Percentiles rank a stretch among this genome's conserved stretches.
These are phyloP conservation scores for Pollachius pollachius DNA, from an alignment of 2,113 vertebrate genomes.

Conservation along the genomic window DNA sequence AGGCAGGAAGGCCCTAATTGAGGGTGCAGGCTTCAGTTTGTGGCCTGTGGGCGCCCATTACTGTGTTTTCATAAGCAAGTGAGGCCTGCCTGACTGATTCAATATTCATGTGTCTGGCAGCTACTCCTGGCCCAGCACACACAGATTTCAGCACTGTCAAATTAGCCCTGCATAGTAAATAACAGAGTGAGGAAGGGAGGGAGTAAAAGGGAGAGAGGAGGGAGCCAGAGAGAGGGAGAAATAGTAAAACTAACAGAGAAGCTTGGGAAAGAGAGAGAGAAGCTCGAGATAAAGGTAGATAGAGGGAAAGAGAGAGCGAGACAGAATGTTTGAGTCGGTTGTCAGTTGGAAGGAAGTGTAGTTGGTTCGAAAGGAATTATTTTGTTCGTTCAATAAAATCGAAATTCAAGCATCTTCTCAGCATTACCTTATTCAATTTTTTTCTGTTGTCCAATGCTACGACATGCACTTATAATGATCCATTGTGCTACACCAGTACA, in stretches of 20 bases:
- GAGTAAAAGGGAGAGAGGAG: constrained; percentile 16
- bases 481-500: neutral
- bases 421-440: constrained; percentile 24
- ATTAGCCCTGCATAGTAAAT: constrained; percentile 83
- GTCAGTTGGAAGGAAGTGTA: constrained; percentile 70
- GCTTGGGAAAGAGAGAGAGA: constrained; percentile 12
- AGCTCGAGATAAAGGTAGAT: neutral
- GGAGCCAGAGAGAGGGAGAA: constrained; percentile 14
- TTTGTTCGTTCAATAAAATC: constrained; percentile 69
- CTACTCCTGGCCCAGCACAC: constrained; percentile 71
- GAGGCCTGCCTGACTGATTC: constrained; percentile 83
- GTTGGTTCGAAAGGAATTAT: constrained; percentile 51
- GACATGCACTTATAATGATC: neutral
- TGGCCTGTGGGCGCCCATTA: constrained; percentile 84
- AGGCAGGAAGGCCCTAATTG: constrained; percentile 84
- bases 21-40: constrained; percentile 83
- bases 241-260: neutral
- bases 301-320: constrained; percentile 17
- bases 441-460: constrained; percentile 17
- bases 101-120: constrained; percentile 87
- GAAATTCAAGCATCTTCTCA: constrained; percentile 49
- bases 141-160: constrained; percentile 69
- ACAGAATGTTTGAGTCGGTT: constrained; percentile 58
- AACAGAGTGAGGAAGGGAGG: constrained; percentile 57
- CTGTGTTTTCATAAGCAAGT: constrained; percentile 86